These are phyloP conservation scores for Acanthopagrus latus DNA, from an alignment of 2,797 vertebrate species.

Conservation along the genomic window DNA sequence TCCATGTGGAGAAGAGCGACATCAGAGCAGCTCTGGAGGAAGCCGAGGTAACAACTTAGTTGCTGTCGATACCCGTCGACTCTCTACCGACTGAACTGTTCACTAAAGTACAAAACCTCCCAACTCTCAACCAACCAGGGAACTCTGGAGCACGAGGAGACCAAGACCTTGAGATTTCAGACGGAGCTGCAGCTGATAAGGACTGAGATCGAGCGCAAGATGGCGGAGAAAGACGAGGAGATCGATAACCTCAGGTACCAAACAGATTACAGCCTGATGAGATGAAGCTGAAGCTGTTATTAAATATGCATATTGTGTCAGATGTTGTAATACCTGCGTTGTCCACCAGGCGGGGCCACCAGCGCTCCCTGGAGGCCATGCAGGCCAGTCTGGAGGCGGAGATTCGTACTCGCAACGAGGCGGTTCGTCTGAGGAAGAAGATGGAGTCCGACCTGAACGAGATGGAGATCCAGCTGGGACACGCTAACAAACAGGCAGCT, in stretches of 20 bases:
- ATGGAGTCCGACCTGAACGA: slow-evolving; percentile 95
- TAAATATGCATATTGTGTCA: neutral
- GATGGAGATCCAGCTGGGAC: slow-evolving; percentile 92
- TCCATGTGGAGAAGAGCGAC: slow-evolving; percentile 91
- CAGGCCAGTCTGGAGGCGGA: slow-evolving; percentile 91
- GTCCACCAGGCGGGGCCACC: slow-evolving; percentile 88
- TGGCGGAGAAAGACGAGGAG: slow-evolving; percentile 92
- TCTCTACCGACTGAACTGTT: rapidly evolving
- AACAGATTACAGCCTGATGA: neutral
- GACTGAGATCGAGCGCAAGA: slow-evolving; percentile 90
- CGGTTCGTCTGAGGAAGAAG: slow-evolving; percentile 92
- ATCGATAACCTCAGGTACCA: slow-evolving; percentile 86
- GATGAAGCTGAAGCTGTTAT: neutral
- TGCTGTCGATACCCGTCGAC: neutral
- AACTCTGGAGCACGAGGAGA: slow-evolving; percentile 94
- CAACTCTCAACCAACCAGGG: slow-evolving; percentile 81
- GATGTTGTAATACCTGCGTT: neutral
- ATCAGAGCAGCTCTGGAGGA: slow-evolving; percentile 93
- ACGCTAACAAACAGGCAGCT: slow-evolving; percentile 87
- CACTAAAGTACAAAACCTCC: neutral
- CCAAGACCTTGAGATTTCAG: slow-evolving; percentile 91
- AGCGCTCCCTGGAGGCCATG: slow-evolving; percentile 90
- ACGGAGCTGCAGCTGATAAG: slow-evolving; percentile 92
- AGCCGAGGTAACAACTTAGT: slow-evolving; percentile 86
- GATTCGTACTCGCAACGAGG: slow-evolving; percentile 90